Conservation (phyloP, 2,113 vertebrate species). For the Barbus barbus region DNA sequence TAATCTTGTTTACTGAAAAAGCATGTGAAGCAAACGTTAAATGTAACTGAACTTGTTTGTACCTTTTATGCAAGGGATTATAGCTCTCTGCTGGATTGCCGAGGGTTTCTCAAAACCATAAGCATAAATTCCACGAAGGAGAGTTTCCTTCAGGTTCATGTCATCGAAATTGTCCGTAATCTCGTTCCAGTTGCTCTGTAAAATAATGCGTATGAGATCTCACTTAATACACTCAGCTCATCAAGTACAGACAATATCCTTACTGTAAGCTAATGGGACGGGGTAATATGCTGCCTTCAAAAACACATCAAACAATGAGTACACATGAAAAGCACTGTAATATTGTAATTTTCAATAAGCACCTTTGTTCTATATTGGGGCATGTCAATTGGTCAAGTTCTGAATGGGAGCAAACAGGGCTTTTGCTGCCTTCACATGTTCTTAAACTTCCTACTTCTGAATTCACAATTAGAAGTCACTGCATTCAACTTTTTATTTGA, state of each 20-base stretch:
- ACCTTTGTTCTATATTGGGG: too few species aligned
- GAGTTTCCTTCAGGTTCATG: conserved; percentile 97
- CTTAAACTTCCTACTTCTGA: not conserved
- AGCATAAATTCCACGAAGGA: conserved; percentile 95
- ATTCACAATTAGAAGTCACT: not conserved
- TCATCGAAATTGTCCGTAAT: conserved; percentile 99
- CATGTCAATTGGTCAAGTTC: not conserved
- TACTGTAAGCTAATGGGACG: not conserved
- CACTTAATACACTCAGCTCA: not conserved
- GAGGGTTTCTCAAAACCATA: conserved; percentile 99
- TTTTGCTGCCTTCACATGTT: not conserved
- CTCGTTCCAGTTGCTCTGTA: conserved; percentile 98
- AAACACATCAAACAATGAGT: not conserved
- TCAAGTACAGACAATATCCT: not conserved
- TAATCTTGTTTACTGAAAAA: not conserved
- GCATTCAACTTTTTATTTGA: not conserved
- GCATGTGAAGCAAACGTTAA: not conserved
- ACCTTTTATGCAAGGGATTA: conserved; percentile 99
- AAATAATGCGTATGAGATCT: not conserved
- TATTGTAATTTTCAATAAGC: not conserved
- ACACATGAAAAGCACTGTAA: not conserved
- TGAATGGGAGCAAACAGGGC: not conserved
- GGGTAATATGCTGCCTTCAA: not conserved
- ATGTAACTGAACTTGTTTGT: conserved; percentile 37
- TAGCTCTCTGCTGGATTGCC: conserved; percentile 97